Base-by-base conservation (phyloP, 1,140 invertebrate species). In the Listronotus oregonensis region DNA sequence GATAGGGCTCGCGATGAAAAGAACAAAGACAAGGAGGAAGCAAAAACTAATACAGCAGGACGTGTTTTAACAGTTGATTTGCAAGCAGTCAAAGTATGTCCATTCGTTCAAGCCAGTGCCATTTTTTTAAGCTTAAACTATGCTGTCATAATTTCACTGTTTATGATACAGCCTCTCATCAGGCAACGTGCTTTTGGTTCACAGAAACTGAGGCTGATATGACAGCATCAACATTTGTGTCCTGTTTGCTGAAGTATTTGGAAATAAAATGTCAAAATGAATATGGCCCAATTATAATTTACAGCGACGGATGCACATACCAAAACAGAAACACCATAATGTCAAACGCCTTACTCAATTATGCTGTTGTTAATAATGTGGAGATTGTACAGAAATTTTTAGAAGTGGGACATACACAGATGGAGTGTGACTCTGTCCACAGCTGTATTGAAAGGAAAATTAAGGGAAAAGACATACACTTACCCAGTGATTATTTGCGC, bases 21-120 rank as follows among this genome's bases (percentile, higher is more conserved):
- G 56, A 17, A 66, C 27, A 63, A 52, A 12, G 64, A 74, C 57
- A 74, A 66, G 44, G 32, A 66, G 31, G 40, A 60, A 10, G 54
- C 42, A 21, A 37, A 32, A 18, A 58, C 49, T 50, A 37, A 66
- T 37, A 47, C 55, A 10, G 54, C 42, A 21, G 27, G 18, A 18
- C 52, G 47, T 50, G 65, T 71, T 27, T 67, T 69, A 34, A 72
- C 72, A 32, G 67, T 73, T 40, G 75, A 77, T 63, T 31, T 75
- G 10, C 68, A 75, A 59, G 59, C 72, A 11, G 68, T 77, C n/a
- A 60, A 72, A 40, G 43, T 72, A 27, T 27, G 21, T 27, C 21
- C 21, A 27, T 27, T 21, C 42, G 31, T 73, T 73, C 14, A 61
- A 44, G 31, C 62, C 71, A 27, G 70, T 40, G 69, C 73, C 39